Evolutionary conservation across 2,797 vertebrate genomes (phyloP), one percentile per base, ranked within the genome.

Genomic region (Chloroceryle amazona): DNA sequence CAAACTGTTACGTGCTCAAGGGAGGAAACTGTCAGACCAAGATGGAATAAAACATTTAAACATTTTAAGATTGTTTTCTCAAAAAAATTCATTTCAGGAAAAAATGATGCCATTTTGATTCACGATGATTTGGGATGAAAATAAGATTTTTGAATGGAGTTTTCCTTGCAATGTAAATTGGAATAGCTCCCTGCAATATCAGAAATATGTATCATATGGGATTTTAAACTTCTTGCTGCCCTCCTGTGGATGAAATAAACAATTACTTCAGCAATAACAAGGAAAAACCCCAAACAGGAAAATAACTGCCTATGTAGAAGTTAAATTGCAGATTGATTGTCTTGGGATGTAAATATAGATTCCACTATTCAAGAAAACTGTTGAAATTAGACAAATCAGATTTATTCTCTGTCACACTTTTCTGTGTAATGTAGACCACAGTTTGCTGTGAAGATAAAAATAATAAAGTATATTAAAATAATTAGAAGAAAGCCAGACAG

Each of bases 151-250:
- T 47, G 6, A 80, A 73, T 35, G 20, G 17, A 67, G 22, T 83
- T 71, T 70, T 35, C 17, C 37, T 54, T 2, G 0, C 29, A n/a
- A 18, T 33, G 2, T 44, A 57, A 35, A 35, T 33, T 31, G 26
- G 13, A 51, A 41, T 18, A 25, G 3, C 33, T 85, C 23, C 12
- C 20, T 57, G 41, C 15, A 72, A 1, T 3, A 33, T 10, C 16
- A 3, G 5, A 68, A 19, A 23, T 26, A 26, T 2, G 6, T 4
- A 19, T 23, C 10, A 10, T 11, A 13, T 1, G 3, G 16, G 44
- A 86, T 94, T 93, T 94, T 67, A 88, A 74, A 35, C 11, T 81
- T 89, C 22, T 72, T 92, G 76, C 90, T 95, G 92, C 94, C 96
- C 86, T 90, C 95, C 1, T 37, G 82, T 92, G 95, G 94, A 22